Conservation (phyloP, 2,113 vertebrate species). For the Clupea harengus region DNA sequence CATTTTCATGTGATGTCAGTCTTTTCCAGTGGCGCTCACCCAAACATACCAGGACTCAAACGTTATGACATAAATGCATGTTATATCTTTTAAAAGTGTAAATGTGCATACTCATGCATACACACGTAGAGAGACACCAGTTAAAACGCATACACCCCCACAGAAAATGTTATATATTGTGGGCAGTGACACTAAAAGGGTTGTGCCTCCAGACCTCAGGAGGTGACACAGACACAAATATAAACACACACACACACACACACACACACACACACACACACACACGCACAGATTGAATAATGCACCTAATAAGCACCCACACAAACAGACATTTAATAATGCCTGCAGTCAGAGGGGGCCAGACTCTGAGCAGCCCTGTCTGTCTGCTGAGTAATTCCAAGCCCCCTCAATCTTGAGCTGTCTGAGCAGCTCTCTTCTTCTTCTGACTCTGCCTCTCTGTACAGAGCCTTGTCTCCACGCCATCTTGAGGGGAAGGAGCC, state of each 20-base stretch:
- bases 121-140: too few relatives aligned
- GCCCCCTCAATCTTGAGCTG: background rate
- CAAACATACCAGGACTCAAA: too few relatives aligned
- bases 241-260: constrained; percentile 12
- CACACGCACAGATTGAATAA: constrained; percentile 16
- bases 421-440: background rate
- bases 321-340: constrained; percentile 21
- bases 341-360: background rate
- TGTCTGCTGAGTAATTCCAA: background rate
- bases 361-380: background rate
- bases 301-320: background rate
- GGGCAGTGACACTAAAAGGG: too few relatives aligned
- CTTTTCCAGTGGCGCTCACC: too few relatives aligned
- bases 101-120: too few relatives aligned
- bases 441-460: background rate
- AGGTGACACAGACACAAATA: background rate
- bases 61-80: too few relatives aligned
- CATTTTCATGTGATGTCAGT: too few relatives aligned
- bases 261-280: constrained; percentile 21
- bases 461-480: too few relatives aligned
- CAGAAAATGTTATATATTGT: background rate
- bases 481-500: background rate
- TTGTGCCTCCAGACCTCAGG: background rate
- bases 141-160: background rate
- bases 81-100: too few relatives aligned